Conservation (phyloP, 2,113 vertebrate species). For the Psittacus erithacus region DNA sequence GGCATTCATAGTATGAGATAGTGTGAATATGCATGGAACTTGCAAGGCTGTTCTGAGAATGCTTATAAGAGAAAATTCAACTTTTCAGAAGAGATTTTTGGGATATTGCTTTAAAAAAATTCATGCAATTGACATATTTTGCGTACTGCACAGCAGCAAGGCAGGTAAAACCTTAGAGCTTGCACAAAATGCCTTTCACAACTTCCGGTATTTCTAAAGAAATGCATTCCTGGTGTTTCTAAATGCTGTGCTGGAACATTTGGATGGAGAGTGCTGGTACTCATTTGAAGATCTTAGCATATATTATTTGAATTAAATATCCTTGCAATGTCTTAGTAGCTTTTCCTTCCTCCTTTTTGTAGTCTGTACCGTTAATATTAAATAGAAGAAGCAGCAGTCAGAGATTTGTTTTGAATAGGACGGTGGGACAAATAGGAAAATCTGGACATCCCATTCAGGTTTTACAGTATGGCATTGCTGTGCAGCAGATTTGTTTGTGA, state of each 20-base stretch:
- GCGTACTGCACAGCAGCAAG: neutral
- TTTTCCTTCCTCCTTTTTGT: neutral
- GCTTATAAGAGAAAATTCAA: neutral
- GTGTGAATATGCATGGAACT: neutral
- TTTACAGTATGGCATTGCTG: neutral
- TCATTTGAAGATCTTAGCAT: neutral
- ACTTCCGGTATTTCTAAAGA: neutral
- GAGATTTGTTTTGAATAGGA: neutral
- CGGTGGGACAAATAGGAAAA: neutral
- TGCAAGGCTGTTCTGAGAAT: neutral
- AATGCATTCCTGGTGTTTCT: neutral
- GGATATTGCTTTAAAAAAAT: neutral
- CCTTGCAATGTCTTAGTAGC: neutral
- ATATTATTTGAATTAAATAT: neutral
- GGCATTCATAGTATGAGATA: neutral
- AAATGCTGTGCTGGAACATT: neutral
- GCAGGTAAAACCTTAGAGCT: neutral
- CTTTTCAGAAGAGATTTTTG: neutral
- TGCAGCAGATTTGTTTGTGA: neutral
- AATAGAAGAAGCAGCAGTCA: neutral
- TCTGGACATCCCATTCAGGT: neutral
- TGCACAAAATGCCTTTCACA: neutral
- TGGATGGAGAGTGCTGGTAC: neutral
- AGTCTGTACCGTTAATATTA: neutral
- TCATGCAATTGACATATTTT: fast-evolving